A percentile compares a stretch with the other conserved stretches of the same genome.
Evolutionary conservation across 1,140 invertebrate species (phyloP).

Genomic region (Heliconius melpomene): DNA sequence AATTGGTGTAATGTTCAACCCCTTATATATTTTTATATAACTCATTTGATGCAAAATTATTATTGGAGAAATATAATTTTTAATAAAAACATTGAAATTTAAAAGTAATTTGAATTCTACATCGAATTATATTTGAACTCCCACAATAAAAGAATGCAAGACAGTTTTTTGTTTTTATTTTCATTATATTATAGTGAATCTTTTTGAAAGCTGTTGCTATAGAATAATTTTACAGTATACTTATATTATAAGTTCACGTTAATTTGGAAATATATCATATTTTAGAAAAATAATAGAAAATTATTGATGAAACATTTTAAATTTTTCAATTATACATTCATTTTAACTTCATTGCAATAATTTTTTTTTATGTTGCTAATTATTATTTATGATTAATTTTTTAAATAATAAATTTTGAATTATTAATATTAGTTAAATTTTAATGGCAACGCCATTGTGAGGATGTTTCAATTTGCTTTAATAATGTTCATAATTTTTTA

Average conservation of each 20-base stretch:
- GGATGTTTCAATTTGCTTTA: conserved; percentile 38
- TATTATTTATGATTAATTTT: neutral
- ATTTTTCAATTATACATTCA: neutral
- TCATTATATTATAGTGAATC: neutral
- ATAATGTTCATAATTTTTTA: conserved; percentile 58
- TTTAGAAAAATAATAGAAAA: neutral
- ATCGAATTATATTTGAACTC: neutral
- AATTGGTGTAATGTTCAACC: neutral
- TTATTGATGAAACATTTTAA: neutral
- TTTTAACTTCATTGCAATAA: conserved; percentile 23
- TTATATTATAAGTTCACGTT: neutral
- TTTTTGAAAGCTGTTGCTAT: neutral
- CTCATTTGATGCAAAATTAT: neutral
- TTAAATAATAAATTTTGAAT: neutral
- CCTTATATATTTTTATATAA: conserved; percentile 1
- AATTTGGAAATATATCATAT: neutral
- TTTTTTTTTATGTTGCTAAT: neutral
- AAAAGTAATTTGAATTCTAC: conserved; percentile 8
- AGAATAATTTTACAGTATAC: neutral
- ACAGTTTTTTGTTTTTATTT: conserved; percentile 2
- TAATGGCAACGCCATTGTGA: conserved; percentile 12
- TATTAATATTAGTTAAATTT: neutral
- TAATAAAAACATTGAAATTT: conserved; percentile 1
- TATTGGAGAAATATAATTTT: neutral
- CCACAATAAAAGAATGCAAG: neutral